Evolutionary conservation across 2,797 vertebrate genomes (phyloP), one percentile per base, ranked within the genome.

Genomic region (Rhinogobio ventralis): DNA sequence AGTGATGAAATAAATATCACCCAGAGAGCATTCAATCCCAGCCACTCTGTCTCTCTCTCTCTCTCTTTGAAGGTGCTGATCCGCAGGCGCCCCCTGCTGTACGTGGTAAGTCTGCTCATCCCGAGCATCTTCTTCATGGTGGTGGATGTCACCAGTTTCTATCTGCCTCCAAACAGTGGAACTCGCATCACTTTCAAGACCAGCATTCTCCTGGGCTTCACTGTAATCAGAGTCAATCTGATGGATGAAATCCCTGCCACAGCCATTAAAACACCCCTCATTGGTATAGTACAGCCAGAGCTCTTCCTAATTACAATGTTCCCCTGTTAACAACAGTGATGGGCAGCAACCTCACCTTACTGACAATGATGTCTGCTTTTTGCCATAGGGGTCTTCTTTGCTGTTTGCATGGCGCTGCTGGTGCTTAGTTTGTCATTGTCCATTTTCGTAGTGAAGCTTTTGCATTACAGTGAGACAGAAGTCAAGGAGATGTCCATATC

Each of bases 71-170:
- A 97, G 96, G 93, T 98, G 85, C 89, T 96, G 88, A 97, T 97
- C 85, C 95, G 96, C 51, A 92, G 96, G 53, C 94, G 95, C 77
- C 96, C 96, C 17, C 91, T 97, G 90, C 94, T 94, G 91, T 96
- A 97, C 0, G 93, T 97, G 49, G 95, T 97, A 82, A 94, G 94
- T 39, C 92, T 95, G 57, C 91, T 91, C 14, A 92, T 97, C 60
- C 95, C 92, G 82, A 97, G 96, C 87, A 93, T 96, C 91, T 96
- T 97, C 91, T 94, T 97, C 39, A 96, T 97, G 96, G 85, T 96
- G 17, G 96, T 97, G 36, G 97, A 97, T 51, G 94, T 97, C 83
- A 95, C 92, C 77, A 97, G 96, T 88, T 98, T 97, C 92, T 96
- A 95, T 86, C 90, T 97, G 69, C 96, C 96, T 0, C 92, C 93